Conservation (phyloP, 2,113 vertebrate species). For the Notarius quadriscutis region DNA sequence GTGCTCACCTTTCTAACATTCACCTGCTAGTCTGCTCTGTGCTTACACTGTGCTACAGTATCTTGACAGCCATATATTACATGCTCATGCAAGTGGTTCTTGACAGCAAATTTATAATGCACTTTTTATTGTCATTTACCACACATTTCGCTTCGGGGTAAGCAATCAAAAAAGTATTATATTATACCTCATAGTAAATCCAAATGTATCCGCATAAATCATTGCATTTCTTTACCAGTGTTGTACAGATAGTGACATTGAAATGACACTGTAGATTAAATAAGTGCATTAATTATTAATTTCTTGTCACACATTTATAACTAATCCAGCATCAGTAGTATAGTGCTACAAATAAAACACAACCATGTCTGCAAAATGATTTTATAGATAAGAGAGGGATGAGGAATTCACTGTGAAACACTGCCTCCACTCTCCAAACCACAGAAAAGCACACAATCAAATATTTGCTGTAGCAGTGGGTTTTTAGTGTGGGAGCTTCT, state of each 20-base stretch:
- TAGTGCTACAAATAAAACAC: slow-evolving; percentile 42
- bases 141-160: background rate
- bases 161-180: background rate
- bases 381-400: slow-evolving; percentile 18
- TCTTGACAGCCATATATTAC: slow-evolving; percentile 19
- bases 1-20: background rate
- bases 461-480: slow-evolving; percentile 70
- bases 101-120: slow-evolving; percentile 23
- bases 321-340: slow-evolving; percentile 17
- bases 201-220: slow-evolving; percentile 3
- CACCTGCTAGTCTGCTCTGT: background rate
- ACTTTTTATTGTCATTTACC: slow-evolving; percentile 32
- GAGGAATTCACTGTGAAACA: slow-evolving; percentile 51
- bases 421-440: slow-evolving; percentile 59
- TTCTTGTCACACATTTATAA: slow-evolving; percentile 10
- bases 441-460: slow-evolving; percentile 69
- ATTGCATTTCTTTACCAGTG: background rate
- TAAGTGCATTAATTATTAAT: background rate
- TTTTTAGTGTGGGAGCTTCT: slow-evolving; percentile 43
- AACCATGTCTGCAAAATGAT: background rate
- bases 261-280: background rate
- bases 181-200: background rate
- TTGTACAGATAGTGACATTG: background rate
- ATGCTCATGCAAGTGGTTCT: slow-evolving; percentile 27
- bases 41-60: background rate